Percentiles rank a stretch among this genome's conserved stretches.
phyloP scores from a whole-genome alignment of 2,888 invertebrate genomes.

The Diloba caeruleocephala region DNA sequence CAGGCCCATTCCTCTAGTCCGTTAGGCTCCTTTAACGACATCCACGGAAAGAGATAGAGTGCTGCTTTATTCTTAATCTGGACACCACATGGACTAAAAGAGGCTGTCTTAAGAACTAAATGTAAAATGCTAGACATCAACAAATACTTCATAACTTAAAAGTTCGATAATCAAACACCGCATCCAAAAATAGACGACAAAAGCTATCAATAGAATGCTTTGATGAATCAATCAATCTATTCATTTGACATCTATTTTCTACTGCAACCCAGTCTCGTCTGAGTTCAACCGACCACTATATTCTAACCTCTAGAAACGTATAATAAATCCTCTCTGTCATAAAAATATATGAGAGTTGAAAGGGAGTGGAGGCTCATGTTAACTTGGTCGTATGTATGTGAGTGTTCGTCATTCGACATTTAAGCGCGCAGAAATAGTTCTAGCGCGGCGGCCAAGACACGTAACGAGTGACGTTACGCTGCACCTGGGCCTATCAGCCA shows the following conservation, averaged over 20 bases:
- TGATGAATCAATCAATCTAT: slow-evolving; percentile 49
- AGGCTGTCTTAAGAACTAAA: no score
- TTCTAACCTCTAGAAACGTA: slow-evolving; percentile 8
- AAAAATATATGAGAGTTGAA: neutral
- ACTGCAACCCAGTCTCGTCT: slow-evolving; percentile 40
- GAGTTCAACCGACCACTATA: slow-evolving; percentile 23
- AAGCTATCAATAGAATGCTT: slow-evolving; percentile 57
- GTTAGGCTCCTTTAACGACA: no score
- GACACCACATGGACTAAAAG: no score
- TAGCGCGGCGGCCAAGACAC: slow-evolving; percentile 72
- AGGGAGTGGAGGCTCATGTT: slow-evolving; percentile 28
- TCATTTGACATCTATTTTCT: slow-evolving; percentile 49
- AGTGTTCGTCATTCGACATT: slow-evolving; percentile 75
- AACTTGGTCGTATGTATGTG: slow-evolving; percentile 53
- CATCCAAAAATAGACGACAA: slow-evolving; percentile 46
- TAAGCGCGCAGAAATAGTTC: slow-evolving; percentile 80
- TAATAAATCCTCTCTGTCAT: neutral
- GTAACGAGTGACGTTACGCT: slow-evolving; percentile 56
- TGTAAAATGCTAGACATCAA: no score
- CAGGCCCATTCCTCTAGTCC: no score
- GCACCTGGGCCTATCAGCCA: slow-evolving; percentile 56
- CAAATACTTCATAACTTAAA: slow-evolving; percentile 28
- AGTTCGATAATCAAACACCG: slow-evolving; percentile 38
- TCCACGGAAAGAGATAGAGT: no score
- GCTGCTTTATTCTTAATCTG: no score